Base-by-base conservation (phyloP, 2,888 invertebrate species). In the Agonopterix alstromeriana region DNA sequence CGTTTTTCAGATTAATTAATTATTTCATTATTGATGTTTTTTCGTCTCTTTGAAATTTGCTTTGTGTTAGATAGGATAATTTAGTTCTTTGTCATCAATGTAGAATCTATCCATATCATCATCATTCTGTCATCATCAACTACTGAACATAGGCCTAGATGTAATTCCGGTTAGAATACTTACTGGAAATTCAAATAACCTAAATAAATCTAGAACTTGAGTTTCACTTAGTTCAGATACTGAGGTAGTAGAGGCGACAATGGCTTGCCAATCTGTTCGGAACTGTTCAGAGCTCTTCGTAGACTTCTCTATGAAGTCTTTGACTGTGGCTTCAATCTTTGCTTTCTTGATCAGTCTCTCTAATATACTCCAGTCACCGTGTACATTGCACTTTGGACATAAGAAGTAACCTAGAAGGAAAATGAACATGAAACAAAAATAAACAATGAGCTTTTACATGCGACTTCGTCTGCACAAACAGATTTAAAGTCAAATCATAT, bases 331-430 rank as follows among this genome's bases (percentile, higher is more conserved):
- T 57, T 83, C 86, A 10, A 77, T 41, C 63, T 82, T 84, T 1
- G 70, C 63, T 63, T 82, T 85, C 52, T 82, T 87, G 1, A 93
- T 65, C 49, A 90, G 73, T 53, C 86, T 84, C 63, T 92, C 90
- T 45, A 93, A 76, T 57, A 80, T 82, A 62, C 76, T 86, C 91
- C 94, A 93, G 17, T 92, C 87, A 2, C 94, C 93, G 52, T 89
- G 90, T n/a, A 90, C 76, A 70, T 91, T 92, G 66, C 95, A 95
- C 54, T 84, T 90, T 17, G 92, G 90, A 64, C 95, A 95, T 45
- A 92, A 67, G 66, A 94, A 94, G 60, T 91, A 91, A 47, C 94
- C 95, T 94, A 69, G 8, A 88, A 82, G n/a, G 7, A 27, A 27
- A 27, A 27, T 7, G 3, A 17, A 17, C 17, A 14, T 14, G 14